phyloP scores from a whole-genome alignment of 2,888 invertebrate genomes.

The Arrhopalites spinosus region DNA sequence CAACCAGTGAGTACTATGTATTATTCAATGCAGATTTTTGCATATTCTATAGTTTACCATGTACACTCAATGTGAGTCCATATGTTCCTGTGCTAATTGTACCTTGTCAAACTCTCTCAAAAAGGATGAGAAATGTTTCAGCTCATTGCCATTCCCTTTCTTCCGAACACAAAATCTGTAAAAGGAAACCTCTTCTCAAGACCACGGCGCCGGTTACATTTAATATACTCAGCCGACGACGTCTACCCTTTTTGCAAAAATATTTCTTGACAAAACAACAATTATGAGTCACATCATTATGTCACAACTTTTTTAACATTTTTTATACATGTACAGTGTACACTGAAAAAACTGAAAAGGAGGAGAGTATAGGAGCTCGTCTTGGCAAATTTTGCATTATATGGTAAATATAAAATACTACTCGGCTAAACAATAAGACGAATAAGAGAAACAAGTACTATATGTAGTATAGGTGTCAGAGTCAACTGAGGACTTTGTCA shows the following conservation, averaged over 20 bases:
- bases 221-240: neutral
- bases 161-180: constrained; percentile 15
- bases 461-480: no score
- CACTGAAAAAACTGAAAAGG: neutral
- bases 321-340: neutral
- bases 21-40: no score
- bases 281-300: constrained; percentile 5
- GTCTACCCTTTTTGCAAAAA: neutral
- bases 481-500: no score
- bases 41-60: neutral
- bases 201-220: neutral
- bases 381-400: neutral
- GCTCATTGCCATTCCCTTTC: constrained; percentile 20
- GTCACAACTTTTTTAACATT: neutral
- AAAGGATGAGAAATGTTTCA: constrained; percentile 20
- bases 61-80: neutral
- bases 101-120: constrained; percentile 18
- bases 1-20: neutral
- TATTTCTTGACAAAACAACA: neutral
- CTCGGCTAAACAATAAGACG: no score
- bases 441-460: no score
- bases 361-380: neutral
- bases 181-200: constrained; percentile 15
- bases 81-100: constrained; percentile 16
- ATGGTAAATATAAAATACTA: neutral